Percentiles rank a stretch among this genome's conserved stretches.
Evolutionary conservation across 2,888 invertebrate species (phyloP).

Genomic region (Sinodicranocentrus sp.): DNA sequence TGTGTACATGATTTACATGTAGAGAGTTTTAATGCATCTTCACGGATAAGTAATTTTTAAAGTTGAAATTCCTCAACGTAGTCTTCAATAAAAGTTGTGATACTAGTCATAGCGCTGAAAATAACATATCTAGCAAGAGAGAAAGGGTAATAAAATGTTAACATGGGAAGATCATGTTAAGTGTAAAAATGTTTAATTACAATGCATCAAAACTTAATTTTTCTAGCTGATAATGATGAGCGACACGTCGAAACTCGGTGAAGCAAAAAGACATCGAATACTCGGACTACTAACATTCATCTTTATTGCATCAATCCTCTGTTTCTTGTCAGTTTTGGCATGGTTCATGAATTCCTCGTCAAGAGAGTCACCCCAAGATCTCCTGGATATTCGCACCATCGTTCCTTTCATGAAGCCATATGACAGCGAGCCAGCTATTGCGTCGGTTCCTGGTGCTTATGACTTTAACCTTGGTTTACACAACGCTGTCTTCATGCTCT

Average conservation of each 20-base stretch:
- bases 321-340: conserved; percentile 69
- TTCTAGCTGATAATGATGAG: conserved; percentile 73
- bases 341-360: conserved; percentile 70
- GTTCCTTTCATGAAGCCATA: conserved; percentile 52
- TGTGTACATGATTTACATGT: no score
- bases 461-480: conserved; percentile 75
- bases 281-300: conserved; percentile 71
- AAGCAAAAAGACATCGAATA: conserved; percentile 68
- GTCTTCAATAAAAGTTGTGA: no score
- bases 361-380: conserved; percentile 33
- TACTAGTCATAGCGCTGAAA: no score
- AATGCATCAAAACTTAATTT: background rate
- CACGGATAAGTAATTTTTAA: no score
- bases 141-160: no score
- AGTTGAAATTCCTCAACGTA: no score
- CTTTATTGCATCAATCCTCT: conserved; percentile 68
- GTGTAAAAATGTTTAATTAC: no score
- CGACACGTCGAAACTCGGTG: conserved; percentile 68
- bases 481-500: conserved; percentile 74
- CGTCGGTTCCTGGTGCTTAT: conserved; percentile 21
- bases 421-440: conserved; percentile 10
- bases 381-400: conserved; percentile 42
- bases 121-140: no score
- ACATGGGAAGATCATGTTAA: no score
- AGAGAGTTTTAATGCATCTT: no score